phyloP scores from a whole-genome alignment of 1,140 invertebrate species.

The Phocides pigmalion region DNA sequence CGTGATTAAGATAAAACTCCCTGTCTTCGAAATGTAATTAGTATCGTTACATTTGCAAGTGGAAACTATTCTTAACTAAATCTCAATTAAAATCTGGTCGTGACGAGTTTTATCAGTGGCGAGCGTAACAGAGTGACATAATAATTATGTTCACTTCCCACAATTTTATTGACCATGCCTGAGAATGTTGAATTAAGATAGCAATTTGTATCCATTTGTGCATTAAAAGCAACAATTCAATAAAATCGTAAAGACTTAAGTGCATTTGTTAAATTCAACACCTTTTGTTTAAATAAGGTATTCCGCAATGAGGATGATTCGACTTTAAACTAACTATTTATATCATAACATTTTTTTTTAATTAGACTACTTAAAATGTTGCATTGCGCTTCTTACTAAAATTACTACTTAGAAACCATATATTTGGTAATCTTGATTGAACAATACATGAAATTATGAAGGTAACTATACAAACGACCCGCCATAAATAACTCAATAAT shows the following conservation, averaged over 20 bases:
- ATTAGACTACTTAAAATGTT: too few species aligned
- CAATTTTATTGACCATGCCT: conserved; percentile 10
- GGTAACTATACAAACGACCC: too few species aligned
- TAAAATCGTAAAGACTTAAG: background rate
- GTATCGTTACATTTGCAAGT: conserved; percentile 34
- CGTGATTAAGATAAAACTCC: conserved; percentile 38
- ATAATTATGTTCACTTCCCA: conserved; percentile 30
- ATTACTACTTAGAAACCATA: too few species aligned
- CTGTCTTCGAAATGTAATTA: conserved; percentile 35
- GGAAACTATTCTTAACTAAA: conserved; percentile 35
- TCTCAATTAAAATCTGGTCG: conserved; percentile 39
- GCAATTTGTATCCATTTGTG: conserved; percentile 1
- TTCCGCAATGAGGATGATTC: background rate
- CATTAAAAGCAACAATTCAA: background rate
- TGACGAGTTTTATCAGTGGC: conserved; percentile 31
- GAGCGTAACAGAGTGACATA: conserved; percentile 22
- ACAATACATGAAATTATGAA: too few species aligned
- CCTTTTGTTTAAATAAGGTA: background rate
- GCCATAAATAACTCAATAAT: too few species aligned
- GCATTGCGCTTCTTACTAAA: too few species aligned
- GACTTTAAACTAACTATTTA: too few species aligned
- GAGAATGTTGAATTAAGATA: conserved; percentile 10
- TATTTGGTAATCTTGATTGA: too few species aligned
- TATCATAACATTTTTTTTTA: too few species aligned
- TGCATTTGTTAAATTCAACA: background rate